Evolutionary conservation across 1,140 invertebrate genomes (phyloP), one percentile per base, ranked within the genome.

Genomic region (Ganaspis sp.): DNA sequence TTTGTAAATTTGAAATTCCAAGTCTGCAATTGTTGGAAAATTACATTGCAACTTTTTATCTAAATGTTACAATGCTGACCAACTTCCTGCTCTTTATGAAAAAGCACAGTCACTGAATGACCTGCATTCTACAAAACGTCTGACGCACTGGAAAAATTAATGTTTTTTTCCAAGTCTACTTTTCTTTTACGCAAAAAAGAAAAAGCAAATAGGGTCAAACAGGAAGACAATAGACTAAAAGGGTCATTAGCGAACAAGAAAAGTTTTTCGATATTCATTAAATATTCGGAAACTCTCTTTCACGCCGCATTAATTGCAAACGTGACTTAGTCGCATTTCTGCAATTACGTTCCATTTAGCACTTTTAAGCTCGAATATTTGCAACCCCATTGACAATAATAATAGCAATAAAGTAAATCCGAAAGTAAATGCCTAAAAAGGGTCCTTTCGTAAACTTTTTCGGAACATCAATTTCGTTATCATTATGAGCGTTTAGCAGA

Each of bases 51-150:
- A 49, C 1, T 49, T 49, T 49, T 49, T 49, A 49, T 49, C 45
- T 49, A 49, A 49, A 49, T 49, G 45, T 49, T 49, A 49, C 45
- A 49, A 49, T 49, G 45, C 45, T 49, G 45, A 49, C 45, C 15
- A 49, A 49, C 45, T 49, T 49, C 45, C 45, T 15, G 45, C 45
- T 49, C 45, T 49, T 49, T 49, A 17, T 17, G 17, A 49, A 49
- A 15, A 8, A 49, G 45, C n/a, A 17, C 4, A 49, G 45, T 49
- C 45, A 49, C 17, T 49, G 15, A 49, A 49, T 49, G 45, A 49
- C 12, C 45, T 15, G 12, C 45, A 49, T 17, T 49, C 45, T 49
- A n/a, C 5, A 49, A 49, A 49, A 15, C 4, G 4, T 15, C 42
- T n/a, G 42, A 45, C 11, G 17, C 8, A 5, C 42, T 17, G 45